Conservation (phyloP, 2,797 vertebrate genomes). For the Vultur gryphus region DNA sequence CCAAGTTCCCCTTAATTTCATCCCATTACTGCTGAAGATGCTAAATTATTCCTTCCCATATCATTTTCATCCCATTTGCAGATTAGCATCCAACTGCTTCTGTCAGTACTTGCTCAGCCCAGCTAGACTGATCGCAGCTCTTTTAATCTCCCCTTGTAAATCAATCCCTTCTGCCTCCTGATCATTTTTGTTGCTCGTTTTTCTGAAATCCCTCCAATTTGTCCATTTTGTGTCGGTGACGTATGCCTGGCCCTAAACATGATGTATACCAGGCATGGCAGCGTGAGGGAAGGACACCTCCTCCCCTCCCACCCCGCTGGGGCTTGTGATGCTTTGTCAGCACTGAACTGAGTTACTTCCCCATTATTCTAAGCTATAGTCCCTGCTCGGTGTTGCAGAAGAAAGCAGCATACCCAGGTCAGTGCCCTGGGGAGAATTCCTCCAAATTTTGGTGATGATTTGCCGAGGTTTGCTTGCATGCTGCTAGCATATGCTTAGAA, state of each 20-base stretch:
- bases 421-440: conserved; percentile 51
- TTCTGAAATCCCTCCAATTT: conserved; percentile 64
- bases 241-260: conserved; percentile 56
- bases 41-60: conserved; percentile 14
- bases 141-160: conserved; percentile 44
- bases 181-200: conserved; percentile 46
- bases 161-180: conserved; percentile 30
- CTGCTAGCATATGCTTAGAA: background rate
- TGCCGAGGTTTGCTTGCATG: background rate
- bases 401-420: conserved; percentile 61
- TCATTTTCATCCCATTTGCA: conserved; percentile 42
- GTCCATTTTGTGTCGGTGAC: conserved; percentile 48
- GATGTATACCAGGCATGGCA: conserved; percentile 56
- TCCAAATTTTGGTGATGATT: conserved; percentile 29
- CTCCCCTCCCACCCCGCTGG: conserved; percentile 55
- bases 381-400: conserved; percentile 56
- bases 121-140: background rate
- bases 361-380: conserved; percentile 60
- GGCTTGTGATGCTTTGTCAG: conserved; percentile 64
- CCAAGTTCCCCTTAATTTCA: background rate
- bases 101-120: conserved; percentile 14
- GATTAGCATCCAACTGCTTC: conserved; percentile 24
- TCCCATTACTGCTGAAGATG: background rate
- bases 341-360: conserved; percentile 60
- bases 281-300: conserved; percentile 52